phyloP scores from a whole-genome alignment of 2,797 vertebrate species.

The Enteromius fasciolatus region DNA sequence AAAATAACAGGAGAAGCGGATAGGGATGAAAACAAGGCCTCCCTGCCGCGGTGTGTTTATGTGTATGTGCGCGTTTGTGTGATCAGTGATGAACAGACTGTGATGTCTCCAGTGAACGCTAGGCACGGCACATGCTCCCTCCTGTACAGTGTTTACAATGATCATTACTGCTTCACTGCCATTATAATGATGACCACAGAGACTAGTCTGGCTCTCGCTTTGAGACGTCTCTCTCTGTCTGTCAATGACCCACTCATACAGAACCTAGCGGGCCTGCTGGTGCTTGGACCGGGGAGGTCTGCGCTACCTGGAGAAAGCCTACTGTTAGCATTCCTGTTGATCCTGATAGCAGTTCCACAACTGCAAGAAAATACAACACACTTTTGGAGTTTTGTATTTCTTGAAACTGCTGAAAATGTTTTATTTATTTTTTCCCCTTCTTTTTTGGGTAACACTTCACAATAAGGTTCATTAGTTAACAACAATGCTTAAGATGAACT shows the following conservation, averaged over 20 bases:
- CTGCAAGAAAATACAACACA: neutral
- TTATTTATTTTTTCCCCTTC: too few species aligned
- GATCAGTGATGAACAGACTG: constrained; percentile 45
- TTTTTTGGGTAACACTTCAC: too few species aligned
- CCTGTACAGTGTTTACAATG: constrained; percentile 47
- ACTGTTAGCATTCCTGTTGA: neutral
- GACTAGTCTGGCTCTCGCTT: constrained; percentile 21
- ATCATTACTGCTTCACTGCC: constrained; percentile 49
- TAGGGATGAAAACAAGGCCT: constrained; percentile 41
- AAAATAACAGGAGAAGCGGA: neutral
- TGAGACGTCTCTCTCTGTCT: constrained; percentile 35
- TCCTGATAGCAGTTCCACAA: neutral
- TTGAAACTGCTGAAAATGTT: neutral
- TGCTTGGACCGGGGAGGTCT: constrained; percentile 23
- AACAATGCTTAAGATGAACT: too few species aligned
- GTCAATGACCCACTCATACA: constrained; percentile 42
- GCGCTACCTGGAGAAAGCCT: neutral
- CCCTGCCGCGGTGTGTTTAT: constrained; percentile 11
- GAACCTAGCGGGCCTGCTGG: constrained; percentile 1
- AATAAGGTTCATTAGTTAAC: too few species aligned
- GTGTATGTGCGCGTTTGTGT: constrained; percentile 22
- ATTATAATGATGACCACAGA: constrained; percentile 52
- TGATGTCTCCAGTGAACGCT: constrained; percentile 45
- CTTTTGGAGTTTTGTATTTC: neutral
- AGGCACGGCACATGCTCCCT: constrained; percentile 37